phyloP scores from a whole-genome alignment of 1,140 invertebrate genomes.

The Drosophila novamexicana region DNA sequence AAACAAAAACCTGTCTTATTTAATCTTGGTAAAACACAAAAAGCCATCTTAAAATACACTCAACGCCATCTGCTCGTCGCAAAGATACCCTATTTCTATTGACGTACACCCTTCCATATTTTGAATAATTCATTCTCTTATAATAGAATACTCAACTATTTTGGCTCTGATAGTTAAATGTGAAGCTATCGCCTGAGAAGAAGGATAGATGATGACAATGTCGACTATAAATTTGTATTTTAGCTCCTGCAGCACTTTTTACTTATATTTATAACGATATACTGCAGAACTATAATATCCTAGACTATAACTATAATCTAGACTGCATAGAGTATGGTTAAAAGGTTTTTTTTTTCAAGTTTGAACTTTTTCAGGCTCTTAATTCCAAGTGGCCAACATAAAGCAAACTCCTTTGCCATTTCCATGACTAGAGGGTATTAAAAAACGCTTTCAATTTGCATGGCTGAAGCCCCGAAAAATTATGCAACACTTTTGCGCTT shows the following conservation, averaged over 20 bases:
- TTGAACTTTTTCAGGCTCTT: neutral
- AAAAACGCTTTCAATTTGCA: constrained; percentile 41
- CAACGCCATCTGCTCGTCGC: neutral
- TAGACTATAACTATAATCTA: too few species aligned
- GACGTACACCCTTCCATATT: neutral
- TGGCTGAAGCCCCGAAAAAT: constrained; percentile 32
- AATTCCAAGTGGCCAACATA: neutral
- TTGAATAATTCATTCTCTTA: neutral
- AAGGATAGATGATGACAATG: too few species aligned
- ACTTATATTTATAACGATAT: too few species aligned
- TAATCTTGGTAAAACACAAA: neutral
- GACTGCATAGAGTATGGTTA: too few species aligned
- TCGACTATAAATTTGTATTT: too few species aligned
- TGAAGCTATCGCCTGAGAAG: neutral
- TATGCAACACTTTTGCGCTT: constrained; percentile 59
- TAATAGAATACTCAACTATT: too few species aligned
- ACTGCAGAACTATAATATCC: neutral
- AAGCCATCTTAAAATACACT: neutral
- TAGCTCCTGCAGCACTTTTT: too few species aligned
- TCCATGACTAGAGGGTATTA: constrained; percentile 2
- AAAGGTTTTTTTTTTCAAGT: neutral
- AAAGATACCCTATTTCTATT: neutral
- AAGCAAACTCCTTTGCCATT: neutral
- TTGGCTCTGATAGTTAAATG: too few species aligned
- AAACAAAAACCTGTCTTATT: neutral